Base-by-base conservation (phyloP, 2,113 vertebrate genomes). In the Raja brachyura region DNA sequence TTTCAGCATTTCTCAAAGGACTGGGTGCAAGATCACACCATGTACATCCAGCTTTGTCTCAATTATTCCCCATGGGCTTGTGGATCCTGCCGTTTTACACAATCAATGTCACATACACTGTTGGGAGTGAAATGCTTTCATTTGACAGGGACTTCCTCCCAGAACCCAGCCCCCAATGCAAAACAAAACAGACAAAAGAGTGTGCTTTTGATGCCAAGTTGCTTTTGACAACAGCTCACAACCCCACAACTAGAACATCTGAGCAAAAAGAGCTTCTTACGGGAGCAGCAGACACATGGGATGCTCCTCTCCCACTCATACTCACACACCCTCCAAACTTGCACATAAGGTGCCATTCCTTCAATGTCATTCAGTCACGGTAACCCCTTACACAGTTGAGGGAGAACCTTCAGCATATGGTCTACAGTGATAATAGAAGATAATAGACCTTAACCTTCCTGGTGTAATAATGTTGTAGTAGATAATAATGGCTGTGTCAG, bases 1-100 rank as follows among this genome's bases (percentile, higher is more conserved):
- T 92, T 92, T 92, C 31, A 73, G 90, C 68, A 73, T 90, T 70
- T 90, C 61, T 90, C 88, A 70, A 68, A 92, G 90, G 90, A 92
- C 11, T 73, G 73, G 33, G 73, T 16, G 11, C 22, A 8, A 73
- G 90, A 92, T 92, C 90, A 74, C 90, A 73, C 68, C 90, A 92
- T 74, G 90, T 92, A 73, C 39, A 92, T 92, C 90, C 90, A 92
- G 68, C 39, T 92, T 92, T 54, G 20, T 74, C 90, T 54, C 90
- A 92, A 73, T 92, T 92, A 73, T 73, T 74, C 90, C 39, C 68
- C 66, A 22, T 11, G 66, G 68, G 68, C 22, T 74, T 92, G 90
- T 14, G 28, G 90, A 73, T 92, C 66, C 90, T 70, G 88, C 28
- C 16, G 88, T 70, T 90, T 39, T n/a, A 48, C 20, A 92, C 66